Percentiles rank a stretch among this genome's conserved stretches.
Evolutionary conservation across 2,888 invertebrate species (phyloP).

Genomic region (Linnaemya vulpina): DNA sequence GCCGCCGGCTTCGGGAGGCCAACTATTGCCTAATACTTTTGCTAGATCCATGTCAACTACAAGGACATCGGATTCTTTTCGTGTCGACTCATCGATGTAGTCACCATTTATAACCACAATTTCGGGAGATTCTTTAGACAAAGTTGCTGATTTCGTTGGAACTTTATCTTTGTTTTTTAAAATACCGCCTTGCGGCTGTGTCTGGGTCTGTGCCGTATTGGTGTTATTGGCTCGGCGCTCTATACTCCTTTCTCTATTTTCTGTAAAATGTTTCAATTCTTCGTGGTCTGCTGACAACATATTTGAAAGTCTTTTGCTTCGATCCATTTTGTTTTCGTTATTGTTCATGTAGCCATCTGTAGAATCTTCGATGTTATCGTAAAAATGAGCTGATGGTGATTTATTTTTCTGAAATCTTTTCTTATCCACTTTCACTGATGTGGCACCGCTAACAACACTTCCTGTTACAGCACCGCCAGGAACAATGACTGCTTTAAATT

Average conservation of each 20-base stretch:
- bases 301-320: constrained; percentile 55
- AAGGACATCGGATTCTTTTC: constrained; percentile 78
- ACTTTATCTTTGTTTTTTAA: constrained; percentile 74
- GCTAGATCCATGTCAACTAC: constrained; percentile 80
- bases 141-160: constrained; percentile 73
- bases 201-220: constrained; percentile 60
- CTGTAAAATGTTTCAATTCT: constrained; percentile 75
- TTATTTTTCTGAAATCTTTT: constrained; percentile 69
- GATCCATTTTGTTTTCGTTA: constrained; percentile 59
- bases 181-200: constrained; percentile 73
- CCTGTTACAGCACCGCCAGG: constrained; percentile 59
- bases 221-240: constrained; percentile 72
- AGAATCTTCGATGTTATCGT: constrained; percentile 58
- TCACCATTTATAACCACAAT: constrained; percentile 79
- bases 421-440: constrained; percentile 60
- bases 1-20: constrained; percentile 81
- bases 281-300: constrained; percentile 70
- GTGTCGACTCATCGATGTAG: constrained; percentile 79
- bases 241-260: constrained; percentile 75
- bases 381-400: constrained; percentile 72
- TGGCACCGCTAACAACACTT: constrained; percentile 11
- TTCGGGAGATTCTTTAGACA: constrained; percentile 78
- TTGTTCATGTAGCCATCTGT: constrained; percentile 18
- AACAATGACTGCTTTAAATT: constrained; percentile 75
- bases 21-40: constrained; percentile 80